phyloP scores from a whole-genome alignment of 2,113 vertebrate species.

The Nerophis lumbriciformis region DNA sequence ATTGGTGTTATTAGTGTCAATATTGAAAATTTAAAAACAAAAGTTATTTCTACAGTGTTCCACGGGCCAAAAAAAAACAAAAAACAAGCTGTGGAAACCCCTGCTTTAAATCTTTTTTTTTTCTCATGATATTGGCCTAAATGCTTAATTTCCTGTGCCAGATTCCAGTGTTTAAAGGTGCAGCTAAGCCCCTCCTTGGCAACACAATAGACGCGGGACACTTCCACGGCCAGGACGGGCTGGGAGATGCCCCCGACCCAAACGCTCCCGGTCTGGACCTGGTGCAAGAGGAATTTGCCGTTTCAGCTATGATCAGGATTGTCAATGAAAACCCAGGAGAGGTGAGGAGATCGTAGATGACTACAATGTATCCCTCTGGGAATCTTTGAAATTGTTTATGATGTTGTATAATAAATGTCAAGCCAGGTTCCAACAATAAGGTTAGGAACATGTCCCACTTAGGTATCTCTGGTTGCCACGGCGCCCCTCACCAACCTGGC shows the following conservation, averaged over 20 bases:
- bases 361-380: too few relatives aligned
- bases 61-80: too few relatives aligned
- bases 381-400: background rate
- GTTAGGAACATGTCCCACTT: background rate
- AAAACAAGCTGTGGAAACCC: too few relatives aligned
- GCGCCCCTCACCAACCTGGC: constrained; percentile 78
- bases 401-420: too few relatives aligned
- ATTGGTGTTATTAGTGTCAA: too few relatives aligned
- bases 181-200: constrained; percentile 56
- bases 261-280: constrained; percentile 61
- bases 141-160: constrained; percentile 12
- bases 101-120: too few relatives aligned
- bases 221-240: constrained; percentile 72
- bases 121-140: too few relatives aligned
- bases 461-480: constrained; percentile 71
- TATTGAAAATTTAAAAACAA: too few relatives aligned
- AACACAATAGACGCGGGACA: constrained; percentile 17
- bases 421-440: too few relatives aligned
- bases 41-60: too few relatives aligned
- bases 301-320: constrained; percentile 69
- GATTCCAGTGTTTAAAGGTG: constrained; percentile 74
- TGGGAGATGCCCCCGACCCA: constrained; percentile 71
- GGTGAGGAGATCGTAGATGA: constrained; percentile 40
- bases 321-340: constrained; percentile 65
- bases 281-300: constrained; percentile 65